phyloP scores from a whole-genome alignment of 1,140 invertebrate species.

The Listronotus oregonensis region DNA sequence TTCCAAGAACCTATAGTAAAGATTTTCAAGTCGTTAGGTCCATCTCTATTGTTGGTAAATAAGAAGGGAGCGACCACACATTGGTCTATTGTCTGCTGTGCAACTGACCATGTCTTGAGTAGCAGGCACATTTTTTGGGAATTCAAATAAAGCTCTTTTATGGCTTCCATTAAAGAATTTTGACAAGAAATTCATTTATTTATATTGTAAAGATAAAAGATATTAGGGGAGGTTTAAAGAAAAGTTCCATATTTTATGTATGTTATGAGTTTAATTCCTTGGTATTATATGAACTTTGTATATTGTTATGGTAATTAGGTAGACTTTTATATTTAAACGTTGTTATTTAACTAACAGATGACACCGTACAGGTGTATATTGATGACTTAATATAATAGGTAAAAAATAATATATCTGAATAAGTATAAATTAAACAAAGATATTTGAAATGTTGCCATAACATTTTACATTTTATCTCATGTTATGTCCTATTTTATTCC shows the following conservation, averaged over 20 bases:
- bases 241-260: conserved; percentile 2
- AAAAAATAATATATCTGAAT: too few species aligned
- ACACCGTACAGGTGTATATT: too few species aligned
- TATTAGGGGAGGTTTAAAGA: not conserved
- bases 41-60: conserved; percentile 30
- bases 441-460: too few species aligned
- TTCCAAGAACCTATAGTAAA: conserved; percentile 26
- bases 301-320: conserved; percentile 1
- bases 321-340: not conserved
- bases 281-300: not conserved
- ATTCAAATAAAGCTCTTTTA: conserved; percentile 15
- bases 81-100: conserved; percentile 26
- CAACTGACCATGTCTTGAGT: conserved; percentile 27
- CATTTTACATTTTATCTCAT: too few species aligned
- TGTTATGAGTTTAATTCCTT: conserved; percentile 5
- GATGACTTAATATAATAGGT: too few species aligned
- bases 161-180: conserved; percentile 18
- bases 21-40: conserved; percentile 18
- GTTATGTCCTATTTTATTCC: too few species aligned
- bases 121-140: conserved; percentile 9
- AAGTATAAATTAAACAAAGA: too few species aligned
- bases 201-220: not conserved
- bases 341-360: too few species aligned
- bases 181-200: conserved; percentile 16
- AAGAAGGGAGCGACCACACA: conserved; percentile 33